Percentiles rank a stretch among this genome's conserved stretches.
Conservation (phyloP, 2,797 vertebrate species). For the Halcyon smyrnensis region DNA sequence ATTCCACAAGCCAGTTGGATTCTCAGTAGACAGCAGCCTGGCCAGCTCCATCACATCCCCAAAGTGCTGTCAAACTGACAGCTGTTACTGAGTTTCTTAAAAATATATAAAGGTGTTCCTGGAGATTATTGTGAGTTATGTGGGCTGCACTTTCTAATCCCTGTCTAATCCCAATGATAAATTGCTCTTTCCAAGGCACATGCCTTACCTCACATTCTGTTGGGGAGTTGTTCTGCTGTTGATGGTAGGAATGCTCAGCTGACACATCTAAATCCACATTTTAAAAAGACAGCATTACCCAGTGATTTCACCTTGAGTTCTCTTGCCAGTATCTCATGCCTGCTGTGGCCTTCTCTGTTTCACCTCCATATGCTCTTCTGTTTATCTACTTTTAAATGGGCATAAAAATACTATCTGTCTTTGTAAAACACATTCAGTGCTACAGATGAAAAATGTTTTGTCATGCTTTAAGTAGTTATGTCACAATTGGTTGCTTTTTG, state of each 20-base stretch:
- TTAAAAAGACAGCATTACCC: neutral
- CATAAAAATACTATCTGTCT: neutral
- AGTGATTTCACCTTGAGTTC: neutral
- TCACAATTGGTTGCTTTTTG: neutral
- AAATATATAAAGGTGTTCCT: neutral
- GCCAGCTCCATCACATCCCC: neutral
- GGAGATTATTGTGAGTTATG: neutral
- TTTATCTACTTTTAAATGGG: neutral
- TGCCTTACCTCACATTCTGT: neutral
- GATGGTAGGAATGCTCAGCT: neutral
- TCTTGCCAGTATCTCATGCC: neutral
- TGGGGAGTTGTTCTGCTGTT: neutral
- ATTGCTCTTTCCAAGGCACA: neutral
- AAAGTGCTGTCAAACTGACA: neutral
- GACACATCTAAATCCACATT: neutral
- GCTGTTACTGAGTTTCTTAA: neutral
- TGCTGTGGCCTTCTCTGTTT: neutral
- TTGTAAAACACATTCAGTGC: neutral
- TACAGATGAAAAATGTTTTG: neutral
- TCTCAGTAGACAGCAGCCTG: neutral
- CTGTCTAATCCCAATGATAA: neutral
- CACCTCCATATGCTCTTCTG: neutral
- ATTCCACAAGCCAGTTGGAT: neutral
- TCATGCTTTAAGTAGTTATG: neutral
- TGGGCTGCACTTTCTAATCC: neutral